Conservation (phyloP, 2,888 invertebrate genomes). For the Conistra vaccinii region DNA sequence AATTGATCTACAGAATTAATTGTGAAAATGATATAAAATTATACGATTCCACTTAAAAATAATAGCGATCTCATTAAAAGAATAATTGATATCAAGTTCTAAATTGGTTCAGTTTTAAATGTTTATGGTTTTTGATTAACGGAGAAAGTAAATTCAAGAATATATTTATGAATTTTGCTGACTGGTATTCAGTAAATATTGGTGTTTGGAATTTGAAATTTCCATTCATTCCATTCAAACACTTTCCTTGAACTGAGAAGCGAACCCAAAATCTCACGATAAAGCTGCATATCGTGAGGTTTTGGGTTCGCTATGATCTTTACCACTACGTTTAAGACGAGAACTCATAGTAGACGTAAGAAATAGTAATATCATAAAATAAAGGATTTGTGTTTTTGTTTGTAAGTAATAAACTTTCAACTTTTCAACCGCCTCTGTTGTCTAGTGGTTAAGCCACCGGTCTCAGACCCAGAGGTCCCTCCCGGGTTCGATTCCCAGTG, state of each 20-base stretch:
- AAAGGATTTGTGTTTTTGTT: too few relatives aligned
- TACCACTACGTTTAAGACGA: background rate
- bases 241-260: too few relatives aligned
- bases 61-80: slow-evolving; percentile 52
- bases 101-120: slow-evolving; percentile 28
- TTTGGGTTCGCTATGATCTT: background rate
- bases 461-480: too few relatives aligned
- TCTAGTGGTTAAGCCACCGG: too few relatives aligned
- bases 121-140: background rate
- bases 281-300: too few relatives aligned
- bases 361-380: too few relatives aligned
- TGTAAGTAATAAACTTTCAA: too few relatives aligned
- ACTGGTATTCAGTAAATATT: background rate
- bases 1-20: slow-evolving; percentile 45
- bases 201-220: background rate
- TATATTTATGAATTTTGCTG: background rate
- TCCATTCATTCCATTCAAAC: background rate
- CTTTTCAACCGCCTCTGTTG: too few relatives aligned
- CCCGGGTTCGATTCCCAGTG: too few relatives aligned
- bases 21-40: slow-evolving; percentile 48
- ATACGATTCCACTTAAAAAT: slow-evolving; percentile 59
- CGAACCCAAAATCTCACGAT: background rate
- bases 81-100: slow-evolving; percentile 54
- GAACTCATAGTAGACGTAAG: too few relatives aligned
- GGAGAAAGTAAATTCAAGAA: background rate